Percentiles rank a stretch among this genome's conserved stretches.
These are phyloP conservation scores for Hydra vulgaris DNA, from an alignment of 30 jellyfish, hydroid and myxozoan species.

Conservation along the genomic window DNA sequence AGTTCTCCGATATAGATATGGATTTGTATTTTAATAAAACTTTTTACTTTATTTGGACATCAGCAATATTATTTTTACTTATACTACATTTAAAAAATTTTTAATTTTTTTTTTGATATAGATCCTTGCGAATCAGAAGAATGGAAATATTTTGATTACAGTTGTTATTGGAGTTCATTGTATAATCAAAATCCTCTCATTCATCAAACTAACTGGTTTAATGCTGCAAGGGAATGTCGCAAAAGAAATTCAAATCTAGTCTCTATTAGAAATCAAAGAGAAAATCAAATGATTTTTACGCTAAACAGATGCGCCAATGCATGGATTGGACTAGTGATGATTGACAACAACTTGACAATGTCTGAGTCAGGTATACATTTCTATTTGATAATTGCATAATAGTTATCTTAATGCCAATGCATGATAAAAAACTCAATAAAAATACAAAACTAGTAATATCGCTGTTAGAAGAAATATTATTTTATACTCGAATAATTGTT, in stretches of 20 bases:
- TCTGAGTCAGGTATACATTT: not conserved
- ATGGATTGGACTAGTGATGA: slow-evolving; percentile 3
- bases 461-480: too few species aligned
- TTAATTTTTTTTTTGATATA: too few species aligned
- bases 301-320: not conserved
- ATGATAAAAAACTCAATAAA: too few species aligned
- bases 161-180: slow-evolving; percentile 7
- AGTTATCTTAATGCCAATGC: too few species aligned
- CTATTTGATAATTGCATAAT: too few species aligned
- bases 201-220: not conserved
- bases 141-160: not conserved
- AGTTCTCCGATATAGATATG: too few species aligned
- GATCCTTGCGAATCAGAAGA: slow-evolving; percentile 1
- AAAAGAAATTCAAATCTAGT: not conserved
- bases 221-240: slow-evolving; percentile 9
- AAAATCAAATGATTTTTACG: not conserved
- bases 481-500: too few species aligned
- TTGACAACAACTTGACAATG: not conserved
- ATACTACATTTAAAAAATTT: too few species aligned
- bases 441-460: too few species aligned
- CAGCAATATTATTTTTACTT: too few species aligned
- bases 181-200: not conserved
- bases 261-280: not conserved
- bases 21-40: too few species aligned
- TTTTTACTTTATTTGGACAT: too few species aligned